These are phyloP conservation scores for Cantharis flavilabris DNA, from an alignment of 2,888 invertebrate genomes.

Conservation along the genomic window DNA sequence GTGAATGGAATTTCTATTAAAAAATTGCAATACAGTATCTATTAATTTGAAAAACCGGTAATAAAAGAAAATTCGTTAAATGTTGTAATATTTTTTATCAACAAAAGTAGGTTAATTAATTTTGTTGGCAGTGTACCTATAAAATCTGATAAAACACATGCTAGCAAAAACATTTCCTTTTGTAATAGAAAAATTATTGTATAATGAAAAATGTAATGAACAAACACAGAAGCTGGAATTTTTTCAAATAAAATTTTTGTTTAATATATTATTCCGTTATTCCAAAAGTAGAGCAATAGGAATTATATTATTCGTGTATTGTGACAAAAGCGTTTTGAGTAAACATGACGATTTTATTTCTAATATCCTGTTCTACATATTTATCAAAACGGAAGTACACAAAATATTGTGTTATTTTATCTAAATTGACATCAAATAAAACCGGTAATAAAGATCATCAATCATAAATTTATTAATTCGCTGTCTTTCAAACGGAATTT, in stretches of 20 bases:
- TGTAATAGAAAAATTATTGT: neutral
- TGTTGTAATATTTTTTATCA: neutral
- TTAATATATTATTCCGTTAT: neutral
- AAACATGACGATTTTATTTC: constrained; percentile 16
- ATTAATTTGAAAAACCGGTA: neutral
- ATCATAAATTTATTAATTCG: constrained; percentile 16
- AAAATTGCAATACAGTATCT: no score
- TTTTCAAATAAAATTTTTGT: neutral
- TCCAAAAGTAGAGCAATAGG: neutral
- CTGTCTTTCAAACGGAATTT: neutral
- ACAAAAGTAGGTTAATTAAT: neutral
- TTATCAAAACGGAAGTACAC: constrained; percentile 17
- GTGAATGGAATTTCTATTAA: neutral
- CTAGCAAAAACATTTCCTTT: neutral
- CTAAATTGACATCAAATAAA: constrained; percentile 26
- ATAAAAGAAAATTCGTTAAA: neutral
- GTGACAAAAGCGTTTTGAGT: neutral
- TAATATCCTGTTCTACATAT: constrained; percentile 26
- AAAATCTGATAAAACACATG: neutral
- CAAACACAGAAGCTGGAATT: neutral
- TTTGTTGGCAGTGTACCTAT: neutral
- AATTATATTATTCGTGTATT: neutral
- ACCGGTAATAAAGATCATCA: constrained; percentile 20
- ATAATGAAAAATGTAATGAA: neutral
- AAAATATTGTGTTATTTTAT: constrained; percentile 24